Evolutionary conservation across 2,888 invertebrate species (phyloP).

Genomic region (Drosophila tripunctata): DNA sequence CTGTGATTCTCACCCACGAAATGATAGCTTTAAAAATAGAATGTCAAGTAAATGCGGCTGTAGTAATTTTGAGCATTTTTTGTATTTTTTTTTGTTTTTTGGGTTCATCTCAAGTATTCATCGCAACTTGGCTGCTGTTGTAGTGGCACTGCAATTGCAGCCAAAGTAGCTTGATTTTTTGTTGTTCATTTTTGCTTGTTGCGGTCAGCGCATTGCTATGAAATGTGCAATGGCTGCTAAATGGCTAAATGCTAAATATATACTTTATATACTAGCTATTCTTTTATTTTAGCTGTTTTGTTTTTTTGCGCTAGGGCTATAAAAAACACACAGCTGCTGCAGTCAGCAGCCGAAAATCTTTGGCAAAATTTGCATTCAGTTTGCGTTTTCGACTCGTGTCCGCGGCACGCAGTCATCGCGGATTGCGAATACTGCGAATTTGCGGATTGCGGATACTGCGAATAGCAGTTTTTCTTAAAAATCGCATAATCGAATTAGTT

Average conservation of each 20-base stretch:
- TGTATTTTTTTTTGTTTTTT: too few relatives aligned
- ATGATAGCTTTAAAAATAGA: conserved; percentile 34
- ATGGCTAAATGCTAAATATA: conserved; percentile 67
- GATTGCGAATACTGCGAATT: conserved; percentile 56
- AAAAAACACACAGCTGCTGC: conserved; percentile 64
- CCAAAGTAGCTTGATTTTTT: conserved; percentile 10
- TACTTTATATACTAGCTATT: conserved; percentile 50
- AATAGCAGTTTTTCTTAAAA: background rate
- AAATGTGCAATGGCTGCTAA: conserved; percentile 69
- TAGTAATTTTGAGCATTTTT: conserved; percentile 38
- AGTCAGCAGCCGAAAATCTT: conserved; percentile 25
- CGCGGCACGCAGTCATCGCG: conserved; percentile 63
- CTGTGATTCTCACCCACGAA: conserved; percentile 41
- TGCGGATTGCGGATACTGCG: conserved; percentile 1
- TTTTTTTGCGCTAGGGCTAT: conserved; percentile 51
- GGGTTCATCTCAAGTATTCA: conserved; percentile 26
- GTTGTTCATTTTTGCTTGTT: conserved; percentile 2
- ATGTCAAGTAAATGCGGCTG: conserved; percentile 24
- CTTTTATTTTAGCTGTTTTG: conserved; percentile 31
- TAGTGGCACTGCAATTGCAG: conserved; percentile 19
- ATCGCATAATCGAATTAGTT: conserved; percentile 3
- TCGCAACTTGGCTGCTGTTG: conserved; percentile 14
- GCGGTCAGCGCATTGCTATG: conserved; percentile 61
- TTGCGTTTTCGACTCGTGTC: conserved; percentile 78
- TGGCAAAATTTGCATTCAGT: conserved; percentile 65